Conservation (phyloP, 1,140 invertebrate genomes). For the Cyclargus thomasi region DNA sequence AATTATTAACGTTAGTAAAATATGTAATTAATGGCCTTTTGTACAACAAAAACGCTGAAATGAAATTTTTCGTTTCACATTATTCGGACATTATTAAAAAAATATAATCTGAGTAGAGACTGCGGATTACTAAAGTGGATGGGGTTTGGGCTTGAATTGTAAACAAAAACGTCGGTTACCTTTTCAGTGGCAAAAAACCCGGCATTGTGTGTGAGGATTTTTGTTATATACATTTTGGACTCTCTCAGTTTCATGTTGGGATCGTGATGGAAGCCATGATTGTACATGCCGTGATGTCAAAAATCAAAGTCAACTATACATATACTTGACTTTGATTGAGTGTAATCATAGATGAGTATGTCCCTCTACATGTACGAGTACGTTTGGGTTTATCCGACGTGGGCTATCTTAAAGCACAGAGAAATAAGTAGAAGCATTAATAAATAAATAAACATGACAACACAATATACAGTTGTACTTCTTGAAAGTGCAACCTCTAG, state of each 20-base stretch:
- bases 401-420: too few relatives aligned
- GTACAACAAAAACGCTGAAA: not conserved
- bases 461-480: too few relatives aligned
- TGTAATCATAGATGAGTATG: too few relatives aligned
- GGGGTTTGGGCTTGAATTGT: not conserved
- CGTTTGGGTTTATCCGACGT: too few relatives aligned
- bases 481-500: too few relatives aligned
- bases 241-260: not conserved
- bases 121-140: not conserved
- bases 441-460: too few relatives aligned
- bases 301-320: too few relatives aligned
- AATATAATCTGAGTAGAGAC: not conserved
- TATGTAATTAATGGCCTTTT: not conserved
- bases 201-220: not conserved
- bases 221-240: not conserved
- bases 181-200: not conserved
- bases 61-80: not conserved
- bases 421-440: too few relatives aligned
- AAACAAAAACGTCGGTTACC: not conserved
- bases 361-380: too few relatives aligned
- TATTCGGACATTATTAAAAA: conserved; percentile 1
- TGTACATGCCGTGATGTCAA: not conserved
- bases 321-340: too few relatives aligned
- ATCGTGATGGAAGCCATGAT: not conserved
- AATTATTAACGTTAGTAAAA: not conserved